A percentile compares a stretch with the other conserved stretches of the same genome.
Evolutionary conservation across 2,888 invertebrate species (phyloP).

Genomic region (Priocnemis perturbator): DNA sequence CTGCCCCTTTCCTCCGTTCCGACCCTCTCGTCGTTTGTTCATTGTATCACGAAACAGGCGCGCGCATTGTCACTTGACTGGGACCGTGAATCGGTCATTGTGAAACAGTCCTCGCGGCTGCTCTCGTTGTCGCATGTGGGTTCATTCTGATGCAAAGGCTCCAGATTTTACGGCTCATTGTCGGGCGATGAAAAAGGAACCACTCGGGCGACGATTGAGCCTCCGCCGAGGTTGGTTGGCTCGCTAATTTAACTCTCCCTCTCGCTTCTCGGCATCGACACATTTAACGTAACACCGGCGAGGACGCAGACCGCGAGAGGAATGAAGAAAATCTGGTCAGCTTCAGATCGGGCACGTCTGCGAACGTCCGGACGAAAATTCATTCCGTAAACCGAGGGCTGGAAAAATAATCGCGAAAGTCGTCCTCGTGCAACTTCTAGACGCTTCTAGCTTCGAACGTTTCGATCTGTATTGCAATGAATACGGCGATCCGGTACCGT

Average conservation of each 20-base stretch:
- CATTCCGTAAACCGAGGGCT: background rate
- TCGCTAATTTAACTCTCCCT: slow-evolving; percentile 16
- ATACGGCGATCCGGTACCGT: background rate
- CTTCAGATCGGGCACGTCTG: too few relatives aligned
- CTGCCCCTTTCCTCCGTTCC: slow-evolving; percentile 22
- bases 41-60: slow-evolving; percentile 53
- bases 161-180: slow-evolving; percentile 44
- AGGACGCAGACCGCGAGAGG: too few relatives aligned
- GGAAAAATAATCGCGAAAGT: too few relatives aligned
- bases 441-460: background rate
- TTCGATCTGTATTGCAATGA: background rate
- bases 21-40: slow-evolving; percentile 51
- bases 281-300: too few relatives aligned
- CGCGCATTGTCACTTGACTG: slow-evolving; percentile 50
- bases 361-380: background rate
- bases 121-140: slow-evolving; percentile 58
- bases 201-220: slow-evolving; percentile 18
- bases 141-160: slow-evolving; percentile 58
- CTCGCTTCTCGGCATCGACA: too few relatives aligned
- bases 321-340: too few relatives aligned
- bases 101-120: slow-evolving; percentile 39
- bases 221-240: slow-evolving; percentile 10
- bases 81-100: slow-evolving; percentile 59
- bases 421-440: background rate
- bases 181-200: slow-evolving; percentile 30